A percentile compares a stretch with the other conserved stretches of the same genome.
Evolutionary conservation across 64 coral and sea anemone species (phyloP).

Genomic region (Stichodactyla mertensii): DNA sequence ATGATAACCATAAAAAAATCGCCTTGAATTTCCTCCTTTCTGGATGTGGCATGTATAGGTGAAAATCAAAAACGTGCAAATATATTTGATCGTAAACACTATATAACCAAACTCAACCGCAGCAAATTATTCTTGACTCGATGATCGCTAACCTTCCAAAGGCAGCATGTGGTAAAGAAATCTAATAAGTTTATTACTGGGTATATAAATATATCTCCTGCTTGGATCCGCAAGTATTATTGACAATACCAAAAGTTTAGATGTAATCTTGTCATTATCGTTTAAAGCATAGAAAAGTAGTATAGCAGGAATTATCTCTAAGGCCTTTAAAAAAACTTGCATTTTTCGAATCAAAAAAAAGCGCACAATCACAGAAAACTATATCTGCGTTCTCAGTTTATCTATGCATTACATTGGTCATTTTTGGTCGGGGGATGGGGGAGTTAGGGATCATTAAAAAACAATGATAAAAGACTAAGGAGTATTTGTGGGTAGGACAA

Average conservation of each 20-base stretch:
- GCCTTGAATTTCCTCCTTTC: background rate
- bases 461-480: no score
- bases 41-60: background rate
- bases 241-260: background rate
- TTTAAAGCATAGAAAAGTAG: background rate
- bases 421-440: no score
- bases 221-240: slow-evolving; percentile 3
- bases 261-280: background rate
- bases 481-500: no score
- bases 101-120: background rate
- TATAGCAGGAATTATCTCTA: background rate
- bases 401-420: no score
- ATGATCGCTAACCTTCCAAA: background rate
- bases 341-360: no score
- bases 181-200: background rate
- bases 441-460: no score
- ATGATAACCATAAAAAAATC: background rate
- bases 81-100: background rate
- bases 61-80: background rate
- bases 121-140: background rate
- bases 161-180: slow-evolving; percentile 6
- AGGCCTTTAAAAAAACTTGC: background rate
- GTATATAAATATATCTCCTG: background rate
- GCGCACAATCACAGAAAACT: background rate
- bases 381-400: no score